phyloP scores from a whole-genome alignment of 2,113 vertebrate species.

The Arizona elegans region DNA sequence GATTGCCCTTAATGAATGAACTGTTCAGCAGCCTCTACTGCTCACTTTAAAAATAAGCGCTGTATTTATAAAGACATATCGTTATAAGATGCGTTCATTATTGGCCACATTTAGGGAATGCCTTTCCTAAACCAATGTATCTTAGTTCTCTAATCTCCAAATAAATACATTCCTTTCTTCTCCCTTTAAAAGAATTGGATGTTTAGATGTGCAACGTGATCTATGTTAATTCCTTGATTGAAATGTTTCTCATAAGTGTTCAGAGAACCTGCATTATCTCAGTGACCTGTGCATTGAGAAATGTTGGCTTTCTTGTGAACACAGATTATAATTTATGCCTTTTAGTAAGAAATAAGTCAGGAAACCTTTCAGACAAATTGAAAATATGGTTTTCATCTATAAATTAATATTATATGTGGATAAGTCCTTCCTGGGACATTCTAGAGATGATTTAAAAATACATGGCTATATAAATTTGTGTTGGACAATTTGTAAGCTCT shows the following conservation, averaged over 20 bases:
- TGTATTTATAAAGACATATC: background rate
- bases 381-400: slow-evolving; percentile 46
- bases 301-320: background rate
- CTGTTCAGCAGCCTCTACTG: background rate
- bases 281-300: background rate
- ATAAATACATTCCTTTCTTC: background rate
- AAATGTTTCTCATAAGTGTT: background rate
- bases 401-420: slow-evolving; percentile 54
- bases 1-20: background rate
- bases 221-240: background rate
- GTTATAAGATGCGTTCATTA: background rate
- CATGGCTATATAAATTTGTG: slow-evolving; percentile 29
- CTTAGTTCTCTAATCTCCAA: background rate
- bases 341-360: slow-evolving; percentile 29
- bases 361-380: slow-evolving; percentile 38
- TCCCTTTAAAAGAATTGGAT: background rate
- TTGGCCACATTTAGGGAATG: background rate
- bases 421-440: slow-evolving; percentile 19
- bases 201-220: background rate
- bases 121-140: background rate
- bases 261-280: background rate
- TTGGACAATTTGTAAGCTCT: slow-evolving; percentile 42
- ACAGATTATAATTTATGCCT: background rate
- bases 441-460: background rate
- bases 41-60: background rate